Evolutionary conservation across 2,888 invertebrate species (phyloP).

Genomic region (Megastigmus dorsalis): DNA sequence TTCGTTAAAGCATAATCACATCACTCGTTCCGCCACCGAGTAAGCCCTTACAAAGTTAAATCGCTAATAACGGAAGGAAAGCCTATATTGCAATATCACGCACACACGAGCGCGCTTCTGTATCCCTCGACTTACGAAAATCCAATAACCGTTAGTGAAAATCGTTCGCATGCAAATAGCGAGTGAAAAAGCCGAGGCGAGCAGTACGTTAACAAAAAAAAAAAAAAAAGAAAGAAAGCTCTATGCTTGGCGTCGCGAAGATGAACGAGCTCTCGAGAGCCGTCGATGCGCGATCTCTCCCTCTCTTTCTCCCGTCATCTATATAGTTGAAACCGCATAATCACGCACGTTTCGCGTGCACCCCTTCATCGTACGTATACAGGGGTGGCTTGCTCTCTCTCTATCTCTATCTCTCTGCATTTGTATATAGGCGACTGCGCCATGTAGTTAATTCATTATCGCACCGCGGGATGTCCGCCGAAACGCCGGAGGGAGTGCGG

Average conservation of each 20-base stretch:
- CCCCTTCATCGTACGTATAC: conserved; percentile 22
- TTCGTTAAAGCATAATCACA: too few relatives aligned
- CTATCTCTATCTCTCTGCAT: too few relatives aligned
- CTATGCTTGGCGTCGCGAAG: conserved; percentile 13
- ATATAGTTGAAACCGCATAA: conserved; percentile 39
- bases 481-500: conserved; percentile 27
- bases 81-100: too few relatives aligned
- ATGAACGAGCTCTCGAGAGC: conserved; percentile 31
- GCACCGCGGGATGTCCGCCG: conserved; percentile 55
- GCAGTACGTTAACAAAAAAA: neutral
- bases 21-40: too few relatives aligned
- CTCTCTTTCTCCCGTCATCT: conserved; percentile 2
- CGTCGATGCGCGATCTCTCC: neutral
- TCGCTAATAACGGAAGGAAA: too few relatives aligned
- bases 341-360: conserved; percentile 36
- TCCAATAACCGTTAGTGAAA: conserved; percentile 19
- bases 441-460: conserved; percentile 64
- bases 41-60: too few relatives aligned
- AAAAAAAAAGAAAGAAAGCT: conserved; percentile 1
- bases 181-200: neutral
- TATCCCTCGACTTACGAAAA: neutral
- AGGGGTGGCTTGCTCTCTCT: too few relatives aligned
- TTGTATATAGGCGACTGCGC: conserved; percentile 44
- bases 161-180: conserved; percentile 23
- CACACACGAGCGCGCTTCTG: too few relatives aligned